Base-by-base conservation (phyloP, 2,113 vertebrate species). In the Morone chrysops region DNA sequence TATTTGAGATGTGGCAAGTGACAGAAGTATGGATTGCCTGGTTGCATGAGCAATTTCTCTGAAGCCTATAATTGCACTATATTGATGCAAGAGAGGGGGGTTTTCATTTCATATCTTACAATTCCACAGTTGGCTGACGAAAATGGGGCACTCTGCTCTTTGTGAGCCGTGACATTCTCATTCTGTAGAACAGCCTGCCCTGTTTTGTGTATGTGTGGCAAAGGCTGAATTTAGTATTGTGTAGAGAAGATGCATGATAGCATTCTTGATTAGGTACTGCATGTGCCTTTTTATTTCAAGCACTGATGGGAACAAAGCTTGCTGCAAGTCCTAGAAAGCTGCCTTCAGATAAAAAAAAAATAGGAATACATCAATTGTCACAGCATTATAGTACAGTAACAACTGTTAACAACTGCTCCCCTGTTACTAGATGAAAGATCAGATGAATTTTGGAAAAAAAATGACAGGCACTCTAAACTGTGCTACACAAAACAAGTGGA, bases 41-140 rank as follows among this genome's bases (percentile, higher is more conserved):
- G 82, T 87, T 92, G 88, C 92, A 90, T 89, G 86, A 92, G 86
- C 90, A 92, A 90, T 92, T 89, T 92, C 86, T 90, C 88, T 83
- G 82, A 84, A 82, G 84, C 78, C 89, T 45, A 61, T 93, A 94
- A 94, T 94, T 94, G 92, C 90, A 83, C 78, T 87, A 92, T 94
- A 94, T 94, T 89, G 94, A 95, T 85, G 92, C 78, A 84, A 84
- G 85, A 75, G 69, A 79, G 81, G 66, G 54, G 75, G 81, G 69
- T 40, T 57, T 86, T 86, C 80, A 89, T 90, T 89, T 90, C 81
- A 87, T 87, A 90, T 90, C 81, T 91, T 81, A 83, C 87, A 90
- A 85, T 88, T 85, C 81, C 72, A 79, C 82, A 75, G 81, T 85
- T 83, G 82, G 77, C 81, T 87, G 84, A 82, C 12, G 73, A 89